These are phyloP conservation scores for Molossus alvarezi DNA, from an alignment of 2,797 vertebrate genomes.

Conservation along the genomic window DNA sequence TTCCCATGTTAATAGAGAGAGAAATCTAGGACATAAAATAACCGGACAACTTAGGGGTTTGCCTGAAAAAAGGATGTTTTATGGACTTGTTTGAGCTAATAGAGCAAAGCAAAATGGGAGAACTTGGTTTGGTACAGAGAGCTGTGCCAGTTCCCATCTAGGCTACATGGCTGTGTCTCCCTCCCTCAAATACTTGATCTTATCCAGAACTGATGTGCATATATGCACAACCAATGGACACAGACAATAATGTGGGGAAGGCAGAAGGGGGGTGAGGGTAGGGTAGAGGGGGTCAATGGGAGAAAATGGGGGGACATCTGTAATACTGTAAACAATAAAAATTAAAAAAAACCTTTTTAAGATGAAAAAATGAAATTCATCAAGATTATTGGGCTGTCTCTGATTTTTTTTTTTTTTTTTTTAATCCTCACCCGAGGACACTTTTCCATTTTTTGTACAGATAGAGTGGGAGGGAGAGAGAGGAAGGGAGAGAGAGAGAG, in stretches of 20 bases:
- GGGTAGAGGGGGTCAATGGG: no score
- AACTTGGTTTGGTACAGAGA: neutral
- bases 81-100: neutral
- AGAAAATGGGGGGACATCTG: no score
- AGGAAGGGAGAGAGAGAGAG: no score
- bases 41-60: neutral
- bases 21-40: neutral
- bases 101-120: neutral
- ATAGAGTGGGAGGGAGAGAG: no score
- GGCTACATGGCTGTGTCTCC: neutral
- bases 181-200: slow-evolving; percentile 13
- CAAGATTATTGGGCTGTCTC: neutral
- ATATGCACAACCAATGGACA: no score
- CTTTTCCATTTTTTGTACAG: no score
- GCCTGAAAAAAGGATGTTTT: neutral
- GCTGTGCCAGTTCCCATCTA: neutral
- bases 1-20: slow-evolving; percentile 50
- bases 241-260: no score
- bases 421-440: no score
- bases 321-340: no score
- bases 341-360: neutral
- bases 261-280: no score
- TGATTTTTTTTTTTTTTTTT: neutral
- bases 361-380: neutral
- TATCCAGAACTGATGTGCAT: neutral